Conservation (phyloP, 2,113 vertebrate genomes). For the Neolamprologus sp. region DNA sequence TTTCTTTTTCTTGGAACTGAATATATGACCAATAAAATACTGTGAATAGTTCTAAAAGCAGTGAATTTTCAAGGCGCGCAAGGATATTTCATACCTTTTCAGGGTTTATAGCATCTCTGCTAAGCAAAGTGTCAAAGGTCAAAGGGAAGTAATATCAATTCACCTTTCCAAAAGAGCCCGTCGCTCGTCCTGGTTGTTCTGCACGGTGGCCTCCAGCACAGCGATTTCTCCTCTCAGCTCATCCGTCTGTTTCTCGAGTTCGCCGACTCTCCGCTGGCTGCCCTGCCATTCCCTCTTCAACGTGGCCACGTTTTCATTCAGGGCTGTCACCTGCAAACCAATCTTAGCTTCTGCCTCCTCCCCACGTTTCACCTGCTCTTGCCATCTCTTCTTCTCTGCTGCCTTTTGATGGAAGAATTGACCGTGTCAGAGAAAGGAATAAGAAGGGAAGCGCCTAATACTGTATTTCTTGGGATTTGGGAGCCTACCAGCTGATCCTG, state of each 20-base stretch:
- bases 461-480: not conserved
- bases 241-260: slow-evolving; percentile 94
- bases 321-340: slow-evolving; percentile 82
- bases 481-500: slow-evolving; percentile 73
- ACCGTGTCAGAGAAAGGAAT: not conserved
- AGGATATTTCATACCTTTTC: not conserved
- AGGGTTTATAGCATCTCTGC: too few species aligned
- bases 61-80: not conserved
- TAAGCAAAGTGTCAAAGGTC: not conserved
- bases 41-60: not conserved
- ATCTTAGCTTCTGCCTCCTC: slow-evolving; percentile 85
- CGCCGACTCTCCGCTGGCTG: slow-evolving; percentile 83
- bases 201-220: slow-evolving; percentile 92
- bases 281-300: slow-evolving; percentile 95
- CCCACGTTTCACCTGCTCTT: slow-evolving; percentile 75
- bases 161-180: slow-evolving; percentile 91
- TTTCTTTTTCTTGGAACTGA: not conserved
- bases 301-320: slow-evolving; percentile 93
- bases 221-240: slow-evolving; percentile 94
- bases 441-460: accelerated
- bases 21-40: accelerated
- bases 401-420: slow-evolving; percentile 50
- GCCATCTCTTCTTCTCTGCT: slow-evolving; percentile 79
- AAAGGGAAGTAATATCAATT: not conserved
- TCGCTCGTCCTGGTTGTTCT: slow-evolving; percentile 96